These are phyloP conservation scores for Falco biarmicus DNA, from an alignment of 2,797 vertebrate genomes.

Conservation along the genomic window DNA sequence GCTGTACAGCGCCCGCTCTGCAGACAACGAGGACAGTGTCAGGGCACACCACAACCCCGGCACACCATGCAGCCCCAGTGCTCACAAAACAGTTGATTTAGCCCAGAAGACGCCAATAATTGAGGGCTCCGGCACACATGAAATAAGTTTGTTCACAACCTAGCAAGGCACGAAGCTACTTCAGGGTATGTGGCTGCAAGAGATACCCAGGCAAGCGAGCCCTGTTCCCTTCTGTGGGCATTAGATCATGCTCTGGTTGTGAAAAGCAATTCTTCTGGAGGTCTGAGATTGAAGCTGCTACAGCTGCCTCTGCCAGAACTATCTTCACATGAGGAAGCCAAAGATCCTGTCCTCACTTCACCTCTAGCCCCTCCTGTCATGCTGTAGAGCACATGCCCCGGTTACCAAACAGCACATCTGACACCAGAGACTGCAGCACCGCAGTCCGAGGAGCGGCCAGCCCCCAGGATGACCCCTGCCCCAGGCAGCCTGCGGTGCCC, in stretches of 20 bases:
- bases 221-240: no score
- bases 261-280: neutral
- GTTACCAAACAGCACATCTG: neutral
- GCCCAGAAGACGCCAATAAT: neutral
- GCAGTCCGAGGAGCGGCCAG: neutral
- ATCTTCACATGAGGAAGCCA: neutral
- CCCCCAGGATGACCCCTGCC: neutral
- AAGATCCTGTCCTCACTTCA: neutral
- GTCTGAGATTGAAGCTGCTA: neutral
- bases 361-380: neutral
- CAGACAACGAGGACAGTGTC: neutral
- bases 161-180: neutral
- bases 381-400: neutral
- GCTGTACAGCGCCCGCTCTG: slow-evolving; percentile 93
- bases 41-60: neutral
- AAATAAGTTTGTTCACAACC: neutral
- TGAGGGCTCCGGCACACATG: neutral
- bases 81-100: rapidly evolving
- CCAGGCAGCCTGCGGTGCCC: rapidly evolving
- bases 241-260: no score
- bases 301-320: neutral
- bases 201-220: neutral
- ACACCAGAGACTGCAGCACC: neutral
- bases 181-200: rapidly evolving
- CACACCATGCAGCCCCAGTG: rapidly evolving